Percentiles rank a stretch among this genome's conserved stretches.
Conservation (phyloP, 2,888 invertebrate species). For the Caenorhabditis becei region DNA sequence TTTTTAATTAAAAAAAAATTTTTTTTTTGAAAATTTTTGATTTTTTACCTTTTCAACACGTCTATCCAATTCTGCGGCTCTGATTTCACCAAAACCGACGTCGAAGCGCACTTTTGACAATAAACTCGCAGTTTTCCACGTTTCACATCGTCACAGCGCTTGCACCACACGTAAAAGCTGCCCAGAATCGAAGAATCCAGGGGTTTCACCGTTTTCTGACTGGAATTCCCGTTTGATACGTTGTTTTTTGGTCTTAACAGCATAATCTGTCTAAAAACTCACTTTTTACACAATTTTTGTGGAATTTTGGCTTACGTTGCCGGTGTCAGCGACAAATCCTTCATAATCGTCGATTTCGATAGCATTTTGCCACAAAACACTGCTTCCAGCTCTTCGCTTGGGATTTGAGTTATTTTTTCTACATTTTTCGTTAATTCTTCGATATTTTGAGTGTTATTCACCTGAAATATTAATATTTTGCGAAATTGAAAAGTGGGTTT, state of each 20-base stretch:
- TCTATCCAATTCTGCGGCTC: conserved; percentile 73
- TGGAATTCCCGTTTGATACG: not conserved
- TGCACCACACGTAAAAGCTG: conserved; percentile 74
- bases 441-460: conserved; percentile 37
- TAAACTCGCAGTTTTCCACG: conserved; percentile 72
- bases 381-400: conserved; percentile 60
- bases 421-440: conserved; percentile 40
- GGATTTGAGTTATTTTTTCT: conserved; percentile 46
- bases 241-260: conserved; percentile 21
- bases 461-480: conserved; percentile 13
- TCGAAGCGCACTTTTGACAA: conserved; percentile 65
- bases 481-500: not conserved
- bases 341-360: conserved; percentile 42
- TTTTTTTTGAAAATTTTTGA: no score
- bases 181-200: conserved; percentile 53
- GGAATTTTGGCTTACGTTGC: conserved; percentile 61
- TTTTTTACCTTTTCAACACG: conserved; percentile 69
- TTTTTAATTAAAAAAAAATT: no score
- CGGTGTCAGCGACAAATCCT: conserved; percentile 63
- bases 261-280: conserved; percentile 43
- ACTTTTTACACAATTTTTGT: not conserved
- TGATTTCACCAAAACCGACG: conserved; percentile 64
- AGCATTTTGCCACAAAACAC: conserved; percentile 66
- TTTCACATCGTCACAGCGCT: conserved; percentile 64
- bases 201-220: not conserved